These are phyloP conservation scores for Oophaga sylvatica DNA, from an alignment of 2,797 vertebrate species.

Conservation along the genomic window DNA sequence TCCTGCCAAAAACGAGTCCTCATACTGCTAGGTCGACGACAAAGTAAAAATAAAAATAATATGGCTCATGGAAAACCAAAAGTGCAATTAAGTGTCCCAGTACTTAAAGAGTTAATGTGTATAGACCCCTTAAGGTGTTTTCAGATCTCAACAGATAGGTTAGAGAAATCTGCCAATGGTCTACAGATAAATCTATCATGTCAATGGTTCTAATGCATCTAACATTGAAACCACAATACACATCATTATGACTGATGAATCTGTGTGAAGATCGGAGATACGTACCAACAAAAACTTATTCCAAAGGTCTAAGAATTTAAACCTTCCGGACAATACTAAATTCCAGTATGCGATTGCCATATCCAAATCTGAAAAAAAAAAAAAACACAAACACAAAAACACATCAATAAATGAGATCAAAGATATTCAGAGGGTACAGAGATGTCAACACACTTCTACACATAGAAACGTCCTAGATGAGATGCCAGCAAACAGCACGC, in stretches of 20 bases:
- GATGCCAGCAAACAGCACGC: neutral
- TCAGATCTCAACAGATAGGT: no score
- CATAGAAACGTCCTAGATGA: neutral
- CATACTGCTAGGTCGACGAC: no score
- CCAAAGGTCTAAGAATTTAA: slow-evolving; percentile 99
- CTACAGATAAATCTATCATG: neutral
- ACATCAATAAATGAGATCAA: slow-evolving; percentile 55
- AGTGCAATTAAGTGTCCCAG: no score
- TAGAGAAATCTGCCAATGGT: neutral
- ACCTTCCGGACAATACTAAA: slow-evolving; percentile 91
- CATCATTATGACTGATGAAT: neutral
- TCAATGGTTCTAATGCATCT: neutral
- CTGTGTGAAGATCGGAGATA: slow-evolving; percentile 53
- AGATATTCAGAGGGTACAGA: neutral
- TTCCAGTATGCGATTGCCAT: slow-evolving; percentile 99
- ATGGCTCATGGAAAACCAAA: no score
- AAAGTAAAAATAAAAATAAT: no score
- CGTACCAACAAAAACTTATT: slow-evolving; percentile 97
- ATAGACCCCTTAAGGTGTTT: no score
- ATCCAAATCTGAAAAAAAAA: slow-evolving; percentile 84
- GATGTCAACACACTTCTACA: neutral
- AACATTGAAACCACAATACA: neutral
- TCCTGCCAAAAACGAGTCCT: no score
- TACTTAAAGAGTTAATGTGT: no score
- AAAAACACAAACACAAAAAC: slow-evolving; percentile 54